phyloP scores from a whole-genome alignment of 2,113 vertebrate species.

The Cavia aperea region DNA sequence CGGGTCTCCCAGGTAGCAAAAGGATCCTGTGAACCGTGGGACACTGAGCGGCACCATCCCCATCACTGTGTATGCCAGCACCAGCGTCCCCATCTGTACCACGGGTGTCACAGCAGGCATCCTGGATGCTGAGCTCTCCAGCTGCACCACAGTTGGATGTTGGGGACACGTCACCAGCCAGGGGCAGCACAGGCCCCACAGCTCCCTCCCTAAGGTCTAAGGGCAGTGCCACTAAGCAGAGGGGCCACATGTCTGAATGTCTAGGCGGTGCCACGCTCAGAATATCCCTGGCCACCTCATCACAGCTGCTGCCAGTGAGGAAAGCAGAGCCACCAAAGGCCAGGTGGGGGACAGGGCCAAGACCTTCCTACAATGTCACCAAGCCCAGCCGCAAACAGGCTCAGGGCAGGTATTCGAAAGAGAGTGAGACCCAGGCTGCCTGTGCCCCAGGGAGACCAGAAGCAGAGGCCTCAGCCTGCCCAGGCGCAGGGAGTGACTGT shows the following conservation, averaged over 20 bases:
- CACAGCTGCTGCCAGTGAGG: fast-evolving
- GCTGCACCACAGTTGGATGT: fast-evolving
- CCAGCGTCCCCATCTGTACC: not conserved
- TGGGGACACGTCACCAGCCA: fast-evolving
- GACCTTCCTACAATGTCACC: not conserved
- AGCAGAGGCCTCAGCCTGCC: not conserved
- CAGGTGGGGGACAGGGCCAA: not conserved
- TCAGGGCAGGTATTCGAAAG: no score
- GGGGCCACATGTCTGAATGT: fast-evolving
- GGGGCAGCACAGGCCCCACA: not conserved
- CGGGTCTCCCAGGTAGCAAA: not conserved
- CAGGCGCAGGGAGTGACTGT: not conserved
- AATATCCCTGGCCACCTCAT: fast-evolving
- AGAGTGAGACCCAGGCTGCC: not conserved
- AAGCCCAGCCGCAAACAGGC: not conserved
- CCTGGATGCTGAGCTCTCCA: not conserved
- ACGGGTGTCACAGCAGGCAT: fast-evolving
- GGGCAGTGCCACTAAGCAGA: fast-evolving
- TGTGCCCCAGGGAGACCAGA: not conserved
- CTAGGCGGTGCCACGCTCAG: not conserved
- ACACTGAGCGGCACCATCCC: fast-evolving
- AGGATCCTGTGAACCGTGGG: fast-evolving
- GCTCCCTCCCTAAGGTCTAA: not conserved
- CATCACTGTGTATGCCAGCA: fast-evolving
- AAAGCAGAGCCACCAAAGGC: not conserved